Evolutionary conservation across 2,797 vertebrate genomes (phyloP).

Genomic region (Darevskia mixta): DNA sequence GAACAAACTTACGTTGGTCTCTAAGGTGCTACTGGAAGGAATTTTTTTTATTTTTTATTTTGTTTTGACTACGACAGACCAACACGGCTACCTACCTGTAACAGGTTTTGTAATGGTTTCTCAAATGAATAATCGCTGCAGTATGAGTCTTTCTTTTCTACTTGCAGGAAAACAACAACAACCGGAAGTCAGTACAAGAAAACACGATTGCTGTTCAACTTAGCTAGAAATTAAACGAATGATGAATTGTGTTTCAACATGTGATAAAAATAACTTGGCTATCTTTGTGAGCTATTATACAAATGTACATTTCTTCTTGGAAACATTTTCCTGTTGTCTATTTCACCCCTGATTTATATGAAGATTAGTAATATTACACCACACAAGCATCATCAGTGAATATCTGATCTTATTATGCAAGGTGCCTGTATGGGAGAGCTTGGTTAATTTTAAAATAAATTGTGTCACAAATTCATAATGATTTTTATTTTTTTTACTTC

Average conservation of each 20-base stretch:
- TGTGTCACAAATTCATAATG: too few species aligned
- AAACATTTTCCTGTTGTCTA: neutral
- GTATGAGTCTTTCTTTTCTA: neutral
- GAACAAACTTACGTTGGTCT: too few species aligned
- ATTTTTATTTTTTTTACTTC: too few species aligned
- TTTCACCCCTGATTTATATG: neutral
- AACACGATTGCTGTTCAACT: slow-evolving; percentile 39
- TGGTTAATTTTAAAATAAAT: too few species aligned
- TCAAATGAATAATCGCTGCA: slow-evolving; percentile 19
- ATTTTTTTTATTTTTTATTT: too few species aligned
- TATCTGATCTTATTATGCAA: neutral
- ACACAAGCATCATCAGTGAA: neutral
- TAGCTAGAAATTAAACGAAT: slow-evolving; percentile 56
- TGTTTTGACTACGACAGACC: too few species aligned
- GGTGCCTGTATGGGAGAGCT: too few species aligned
- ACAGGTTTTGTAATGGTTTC: neutral
- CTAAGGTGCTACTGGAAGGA: too few species aligned
- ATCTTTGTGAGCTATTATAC: slow-evolving; percentile 51
- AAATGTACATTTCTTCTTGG: slow-evolving; percentile 13
- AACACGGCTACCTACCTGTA: neutral
- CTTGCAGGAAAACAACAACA: slow-evolving; percentile 47
- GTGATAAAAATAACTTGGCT: slow-evolving; percentile 34
- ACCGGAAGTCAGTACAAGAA: neutral
- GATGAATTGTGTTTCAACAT: slow-evolving; percentile 46
- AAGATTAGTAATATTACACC: neutral